Evolutionary conservation across 2,113 vertebrate genomes (phyloP).

Genomic region (Amphilophus citrinellus): DNA sequence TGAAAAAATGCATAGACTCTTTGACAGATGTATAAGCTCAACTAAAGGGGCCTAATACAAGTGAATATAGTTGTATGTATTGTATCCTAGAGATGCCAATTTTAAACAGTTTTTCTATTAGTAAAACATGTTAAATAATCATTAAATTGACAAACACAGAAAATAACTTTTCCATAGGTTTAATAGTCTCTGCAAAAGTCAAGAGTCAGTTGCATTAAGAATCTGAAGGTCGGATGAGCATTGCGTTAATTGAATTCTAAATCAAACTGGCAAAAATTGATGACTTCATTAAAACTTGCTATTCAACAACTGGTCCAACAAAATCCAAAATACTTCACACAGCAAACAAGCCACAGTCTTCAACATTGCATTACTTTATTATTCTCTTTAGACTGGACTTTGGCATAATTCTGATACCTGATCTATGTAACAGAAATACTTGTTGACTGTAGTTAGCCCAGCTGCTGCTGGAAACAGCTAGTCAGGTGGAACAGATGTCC

Average conservation of each 20-base stretch:
- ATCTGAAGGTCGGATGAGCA: neutral
- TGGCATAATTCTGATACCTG: neutral
- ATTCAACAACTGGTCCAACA: neutral
- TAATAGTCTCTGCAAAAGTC: neutral
- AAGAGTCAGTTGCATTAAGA: neutral
- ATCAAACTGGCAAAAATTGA: accelerated
- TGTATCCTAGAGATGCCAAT: neutral
- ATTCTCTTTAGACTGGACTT: neutral
- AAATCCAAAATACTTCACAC: neutral
- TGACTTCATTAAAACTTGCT: neutral
- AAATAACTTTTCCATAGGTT: neutral
- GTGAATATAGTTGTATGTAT: constrained; percentile 5
- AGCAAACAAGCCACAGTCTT: neutral
- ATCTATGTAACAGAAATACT: neutral
- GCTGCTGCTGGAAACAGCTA: neutral
- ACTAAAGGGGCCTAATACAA: constrained; percentile 1
- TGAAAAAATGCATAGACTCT: constrained; percentile 11
- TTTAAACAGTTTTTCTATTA: neutral
- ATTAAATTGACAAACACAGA: neutral
- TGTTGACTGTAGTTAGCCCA: neutral
- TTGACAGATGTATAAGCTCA: neutral
- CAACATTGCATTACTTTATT: neutral
- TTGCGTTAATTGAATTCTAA: neutral
- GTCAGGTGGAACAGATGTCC: neutral
- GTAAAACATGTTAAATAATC: neutral